phyloP scores from a whole-genome alignment of 2,797 vertebrate species.

The Pipistrellus pygmaeus region DNA sequence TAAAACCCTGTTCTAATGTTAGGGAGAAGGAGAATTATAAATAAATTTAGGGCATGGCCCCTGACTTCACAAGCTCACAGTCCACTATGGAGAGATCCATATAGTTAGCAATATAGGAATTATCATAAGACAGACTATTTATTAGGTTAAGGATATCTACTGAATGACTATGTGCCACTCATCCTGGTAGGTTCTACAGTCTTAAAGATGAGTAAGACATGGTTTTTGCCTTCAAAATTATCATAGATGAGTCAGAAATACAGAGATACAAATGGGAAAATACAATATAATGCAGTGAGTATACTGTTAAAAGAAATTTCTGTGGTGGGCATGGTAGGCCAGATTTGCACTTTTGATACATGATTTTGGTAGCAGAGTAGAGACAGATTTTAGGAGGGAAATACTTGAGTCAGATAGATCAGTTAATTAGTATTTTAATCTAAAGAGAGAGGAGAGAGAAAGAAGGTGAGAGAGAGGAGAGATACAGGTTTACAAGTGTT shows the following conservation, averaged over 20 bases:
- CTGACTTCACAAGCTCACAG: not conserved
- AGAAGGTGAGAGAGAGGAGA: not conserved
- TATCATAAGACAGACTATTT: not conserved
- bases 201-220: not conserved
- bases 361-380: not conserved
- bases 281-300: not conserved
- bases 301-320: not conserved
- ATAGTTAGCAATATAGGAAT: not conserved
- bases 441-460: not conserved
- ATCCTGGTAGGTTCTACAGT: constrained; percentile 2
- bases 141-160: not conserved
- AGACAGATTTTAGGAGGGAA: not conserved
- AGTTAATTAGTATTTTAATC: not conserved
- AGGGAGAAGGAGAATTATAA: not conserved
- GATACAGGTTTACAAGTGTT: not conserved
- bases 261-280: not conserved
- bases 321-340: not conserved
- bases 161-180: not conserved
- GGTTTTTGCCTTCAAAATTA: not conserved
- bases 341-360: not conserved
- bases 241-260: not conserved
- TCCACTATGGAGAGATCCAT: not conserved
- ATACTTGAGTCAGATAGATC: not conserved
- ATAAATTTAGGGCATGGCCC: not conserved
- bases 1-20: not conserved